Evolutionary conservation across 1,140 invertebrate species (phyloP).

Genomic region (Brachionus paranguensis): DNA sequence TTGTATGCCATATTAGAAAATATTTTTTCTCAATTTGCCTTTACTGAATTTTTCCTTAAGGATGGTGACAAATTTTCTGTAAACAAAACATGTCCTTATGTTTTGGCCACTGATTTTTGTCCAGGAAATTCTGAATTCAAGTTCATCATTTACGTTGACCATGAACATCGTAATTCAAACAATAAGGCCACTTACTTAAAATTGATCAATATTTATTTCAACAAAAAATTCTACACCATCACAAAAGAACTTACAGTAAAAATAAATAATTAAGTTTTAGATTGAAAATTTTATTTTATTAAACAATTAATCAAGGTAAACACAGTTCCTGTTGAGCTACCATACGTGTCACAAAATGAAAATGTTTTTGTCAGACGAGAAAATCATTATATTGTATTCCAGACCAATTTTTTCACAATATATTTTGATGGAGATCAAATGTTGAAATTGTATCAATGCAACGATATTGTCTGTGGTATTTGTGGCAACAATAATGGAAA

Average conservation of each 20-base stretch:
- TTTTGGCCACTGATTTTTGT: conserved; percentile 34
- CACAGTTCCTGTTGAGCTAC: not conserved
- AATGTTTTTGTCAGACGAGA: not conserved
- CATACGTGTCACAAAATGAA: not conserved
- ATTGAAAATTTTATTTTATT: not conserved
- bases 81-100: conserved; percentile 4
- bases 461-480: not conserved
- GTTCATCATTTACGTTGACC: not conserved
- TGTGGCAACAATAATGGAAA: conserved; percentile 13
- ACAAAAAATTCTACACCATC: not conserved
- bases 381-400: not conserved
- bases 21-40: not conserved
- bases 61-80: conserved; percentile 1
- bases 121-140: not conserved
- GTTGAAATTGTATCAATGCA: not conserved
- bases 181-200: not conserved
- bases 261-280: not conserved
- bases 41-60: not conserved
- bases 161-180: not conserved
- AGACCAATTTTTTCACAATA: not conserved
- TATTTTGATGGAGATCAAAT: conserved; percentile 35
- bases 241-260: not conserved
- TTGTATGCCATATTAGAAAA: not conserved
- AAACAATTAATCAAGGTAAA: not conserved
- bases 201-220: not conserved